phyloP scores from a whole-genome alignment of 35 echinoderm and acorn worm species.

The Apostichopus parvimensis region DNA sequence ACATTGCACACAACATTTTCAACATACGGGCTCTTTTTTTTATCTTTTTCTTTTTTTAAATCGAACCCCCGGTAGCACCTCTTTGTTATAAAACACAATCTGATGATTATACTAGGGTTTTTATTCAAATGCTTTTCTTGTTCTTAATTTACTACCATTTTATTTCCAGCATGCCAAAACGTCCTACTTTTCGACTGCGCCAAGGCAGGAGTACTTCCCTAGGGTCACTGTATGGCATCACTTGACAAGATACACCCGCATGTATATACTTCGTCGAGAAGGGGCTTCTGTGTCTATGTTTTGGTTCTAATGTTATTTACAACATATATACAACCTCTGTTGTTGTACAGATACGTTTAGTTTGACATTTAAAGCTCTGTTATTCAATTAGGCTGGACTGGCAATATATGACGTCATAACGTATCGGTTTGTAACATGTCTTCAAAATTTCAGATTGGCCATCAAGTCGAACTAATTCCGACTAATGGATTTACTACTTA shows the following conservation, averaged over 20 bases:
- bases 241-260: background rate
- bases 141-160: background rate
- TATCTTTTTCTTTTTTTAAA: background rate
- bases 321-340: background rate
- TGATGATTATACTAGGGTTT: background rate
- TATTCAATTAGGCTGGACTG: background rate
- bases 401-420: background rate
- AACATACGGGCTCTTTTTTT: too few species aligned
- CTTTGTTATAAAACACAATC: constrained; percentile 3
- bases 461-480: background rate
- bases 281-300: background rate
- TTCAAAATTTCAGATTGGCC: background rate
- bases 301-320: background rate
- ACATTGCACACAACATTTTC: too few species aligned
- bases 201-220: background rate
- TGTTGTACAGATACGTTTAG: background rate
- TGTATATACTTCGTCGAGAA: background rate
- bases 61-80: background rate
- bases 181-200: too few species aligned
- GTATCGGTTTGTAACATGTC: background rate
- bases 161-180: background rate
- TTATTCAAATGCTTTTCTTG: background rate
- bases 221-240: background rate
- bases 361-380: constrained; percentile 4
- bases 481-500: background rate